phyloP scores from a whole-genome alignment of 1,140 invertebrate species.

The Hyphantria cunea region DNA sequence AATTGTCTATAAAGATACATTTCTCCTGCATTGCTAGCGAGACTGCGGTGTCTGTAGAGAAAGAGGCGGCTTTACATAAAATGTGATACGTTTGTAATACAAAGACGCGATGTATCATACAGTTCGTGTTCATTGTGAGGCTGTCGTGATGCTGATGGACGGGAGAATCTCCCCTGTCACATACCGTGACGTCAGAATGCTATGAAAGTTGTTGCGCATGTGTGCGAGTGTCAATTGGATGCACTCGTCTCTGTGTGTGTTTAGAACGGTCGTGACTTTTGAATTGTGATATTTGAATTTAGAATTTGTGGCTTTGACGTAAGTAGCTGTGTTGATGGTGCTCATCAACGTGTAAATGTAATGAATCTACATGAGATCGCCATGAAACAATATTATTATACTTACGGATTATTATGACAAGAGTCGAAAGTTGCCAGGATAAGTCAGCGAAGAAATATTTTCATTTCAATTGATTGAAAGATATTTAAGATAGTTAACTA shows the following conservation, averaged over 20 bases:
- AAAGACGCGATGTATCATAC: constrained; percentile 19
- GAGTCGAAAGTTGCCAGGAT: too few species aligned
- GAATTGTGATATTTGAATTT: constrained; percentile 3
- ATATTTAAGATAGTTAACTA: too few species aligned
- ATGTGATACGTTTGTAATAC: constrained; percentile 20
- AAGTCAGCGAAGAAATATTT: too few species aligned
- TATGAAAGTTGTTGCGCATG: background rate
- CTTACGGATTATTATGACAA: too few species aligned
- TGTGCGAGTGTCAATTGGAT: constrained; percentile 15
- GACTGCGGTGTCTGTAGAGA: constrained; percentile 7
- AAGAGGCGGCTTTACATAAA: constrained; percentile 9
- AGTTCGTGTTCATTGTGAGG: constrained; percentile 16
- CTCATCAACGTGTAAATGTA: too few species aligned
- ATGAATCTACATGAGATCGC: too few species aligned
- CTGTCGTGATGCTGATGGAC: background rate
- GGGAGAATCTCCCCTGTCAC: constrained; percentile 9
- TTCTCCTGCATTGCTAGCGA: background rate
- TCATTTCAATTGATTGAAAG: too few species aligned
- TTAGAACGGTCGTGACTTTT: background rate
- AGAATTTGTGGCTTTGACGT: too few species aligned
- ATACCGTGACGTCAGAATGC: constrained; percentile 2
- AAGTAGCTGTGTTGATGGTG: too few species aligned
- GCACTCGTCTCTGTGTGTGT: background rate
- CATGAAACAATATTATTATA: too few species aligned
- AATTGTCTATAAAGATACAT: background rate